Evolutionary conservation across 2,113 vertebrate genomes (phyloP).

Genomic region (Phainopepla nitens): DNA sequence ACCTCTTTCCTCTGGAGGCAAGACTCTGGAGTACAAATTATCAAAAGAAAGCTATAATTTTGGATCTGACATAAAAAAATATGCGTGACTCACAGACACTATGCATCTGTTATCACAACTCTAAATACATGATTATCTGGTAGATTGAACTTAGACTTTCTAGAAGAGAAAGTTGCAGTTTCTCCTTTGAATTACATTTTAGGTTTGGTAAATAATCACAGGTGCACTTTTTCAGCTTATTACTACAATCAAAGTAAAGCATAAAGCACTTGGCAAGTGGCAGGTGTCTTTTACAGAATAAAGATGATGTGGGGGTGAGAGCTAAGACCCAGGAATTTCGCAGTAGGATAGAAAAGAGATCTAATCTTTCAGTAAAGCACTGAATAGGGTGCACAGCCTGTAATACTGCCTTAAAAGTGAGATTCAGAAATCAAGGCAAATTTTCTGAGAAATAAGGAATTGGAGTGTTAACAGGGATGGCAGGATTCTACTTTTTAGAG

Average conservation of each 20-base stretch:
- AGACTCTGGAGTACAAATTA: not conserved
- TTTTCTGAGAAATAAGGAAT: not conserved
- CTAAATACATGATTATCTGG: constrained; percentile 9
- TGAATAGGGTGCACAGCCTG: not conserved
- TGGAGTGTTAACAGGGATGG: not conserved
- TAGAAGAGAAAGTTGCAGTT: not conserved
- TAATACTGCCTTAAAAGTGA: not conserved
- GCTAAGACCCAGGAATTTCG: not conserved
- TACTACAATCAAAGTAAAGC: not conserved
- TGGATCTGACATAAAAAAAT: constrained; percentile 27
- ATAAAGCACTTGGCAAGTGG: not conserved
- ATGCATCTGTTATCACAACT: not conserved
- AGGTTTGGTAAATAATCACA: not conserved
- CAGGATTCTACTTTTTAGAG: not conserved
- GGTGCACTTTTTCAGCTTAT: not conserved
- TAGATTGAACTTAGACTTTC: not conserved
- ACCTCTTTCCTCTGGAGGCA: constrained; percentile 4
- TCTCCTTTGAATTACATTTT: not conserved
- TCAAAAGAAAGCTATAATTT: constrained; percentile 12
- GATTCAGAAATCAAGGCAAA: not conserved
- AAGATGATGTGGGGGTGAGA: not conserved
- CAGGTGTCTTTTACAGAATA: not conserved
- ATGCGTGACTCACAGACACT: not conserved
- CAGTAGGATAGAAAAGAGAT: not conserved
- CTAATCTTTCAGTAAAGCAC: not conserved